Conservation (phyloP, 2,113 vertebrate species). For the Sylvietta virens region DNA sequence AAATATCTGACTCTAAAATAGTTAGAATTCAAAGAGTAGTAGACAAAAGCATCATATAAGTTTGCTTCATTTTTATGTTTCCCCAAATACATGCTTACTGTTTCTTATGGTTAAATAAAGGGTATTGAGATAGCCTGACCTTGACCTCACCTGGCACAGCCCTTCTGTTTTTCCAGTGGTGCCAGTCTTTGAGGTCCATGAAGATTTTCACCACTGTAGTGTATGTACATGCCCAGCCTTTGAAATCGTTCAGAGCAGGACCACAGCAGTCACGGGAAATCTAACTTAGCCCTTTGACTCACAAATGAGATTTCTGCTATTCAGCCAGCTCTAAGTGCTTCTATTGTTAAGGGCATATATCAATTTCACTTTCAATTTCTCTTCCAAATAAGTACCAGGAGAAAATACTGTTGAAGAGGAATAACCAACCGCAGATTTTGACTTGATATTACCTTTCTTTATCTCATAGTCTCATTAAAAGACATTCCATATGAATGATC, state of each 20-base stretch:
- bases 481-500: background rate
- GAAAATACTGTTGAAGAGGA: background rate
- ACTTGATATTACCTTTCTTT: background rate
- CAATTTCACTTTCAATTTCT: conserved; percentile 30
- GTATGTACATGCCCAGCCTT: background rate
- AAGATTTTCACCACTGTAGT: background rate
- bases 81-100: background rate
- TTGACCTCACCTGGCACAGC: background rate
- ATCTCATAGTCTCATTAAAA: conserved; percentile 8
- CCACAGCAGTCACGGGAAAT: background rate
- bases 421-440: background rate
- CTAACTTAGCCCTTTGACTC: background rate
- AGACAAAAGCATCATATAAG: background rate
- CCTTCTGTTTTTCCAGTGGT: background rate
- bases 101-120: background rate
- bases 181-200: background rate
- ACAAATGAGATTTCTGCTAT: conserved; percentile 7
- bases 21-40: background rate
- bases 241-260: background rate
- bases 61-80: background rate
- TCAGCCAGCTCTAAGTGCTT: background rate
- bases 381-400: background rate
- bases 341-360: background rate
- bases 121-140: background rate
- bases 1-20: background rate